These are phyloP conservation scores for Fundulus diaphanus DNA, from an alignment of 2,797 vertebrate genomes.

Conservation along the genomic window DNA sequence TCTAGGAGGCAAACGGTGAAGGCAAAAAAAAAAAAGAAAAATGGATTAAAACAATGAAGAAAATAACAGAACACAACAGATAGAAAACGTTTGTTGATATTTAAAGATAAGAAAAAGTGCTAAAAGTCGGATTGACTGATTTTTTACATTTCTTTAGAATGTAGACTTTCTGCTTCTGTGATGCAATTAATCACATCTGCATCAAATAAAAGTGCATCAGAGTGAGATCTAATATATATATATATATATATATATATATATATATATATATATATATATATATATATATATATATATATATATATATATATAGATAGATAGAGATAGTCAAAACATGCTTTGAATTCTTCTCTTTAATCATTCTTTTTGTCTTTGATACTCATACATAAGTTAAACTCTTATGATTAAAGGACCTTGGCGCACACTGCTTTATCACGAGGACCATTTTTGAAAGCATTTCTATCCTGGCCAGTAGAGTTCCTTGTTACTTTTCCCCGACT, in stretches of 20 bases:
- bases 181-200: background rate
- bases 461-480: background rate
- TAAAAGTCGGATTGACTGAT: background rate
- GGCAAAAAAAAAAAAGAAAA: slow-evolving; percentile 2
- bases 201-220: background rate
- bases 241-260: too few relatives aligned
- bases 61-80: slow-evolving; percentile 4
- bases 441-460: too few relatives aligned
- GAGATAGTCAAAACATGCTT: too few relatives aligned
- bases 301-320: too few relatives aligned
- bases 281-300: too few relatives aligned
- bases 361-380: too few relatives aligned
- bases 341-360: too few relatives aligned
- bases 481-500: background rate
- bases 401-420: background rate
- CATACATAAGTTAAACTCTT: background rate
- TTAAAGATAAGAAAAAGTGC: background rate
- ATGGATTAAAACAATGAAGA: slow-evolving; percentile 3
- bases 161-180: background rate
- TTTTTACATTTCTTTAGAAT: background rate
- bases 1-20: slow-evolving; percentile 70
- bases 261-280: too few relatives aligned
- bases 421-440: background rate
- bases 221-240: too few relatives aligned
- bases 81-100: background rate